Evolutionary conservation across 2,797 vertebrate species (phyloP).

Genomic region (Trematomus bernacchii): DNA sequence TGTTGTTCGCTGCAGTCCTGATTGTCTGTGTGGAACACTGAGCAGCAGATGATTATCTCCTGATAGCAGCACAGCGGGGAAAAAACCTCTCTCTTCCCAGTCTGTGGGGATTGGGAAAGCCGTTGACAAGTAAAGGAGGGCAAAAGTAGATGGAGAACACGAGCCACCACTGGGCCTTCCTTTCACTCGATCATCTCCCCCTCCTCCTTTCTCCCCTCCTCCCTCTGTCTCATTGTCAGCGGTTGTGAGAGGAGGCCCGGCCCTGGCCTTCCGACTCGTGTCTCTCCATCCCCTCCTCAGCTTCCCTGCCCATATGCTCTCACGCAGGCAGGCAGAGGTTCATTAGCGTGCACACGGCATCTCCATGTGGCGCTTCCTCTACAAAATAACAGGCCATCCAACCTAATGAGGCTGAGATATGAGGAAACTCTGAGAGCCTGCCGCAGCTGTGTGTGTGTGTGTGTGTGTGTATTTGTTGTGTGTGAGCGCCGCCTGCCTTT

Average conservation of each 20-base stretch:
- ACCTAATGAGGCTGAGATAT: conserved; percentile 89
- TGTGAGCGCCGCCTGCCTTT: conserved; percentile 49
- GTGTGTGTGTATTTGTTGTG: conserved; percentile 33
- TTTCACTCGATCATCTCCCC: conserved; percentile 55
- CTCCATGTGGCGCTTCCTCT: conserved; percentile 83
- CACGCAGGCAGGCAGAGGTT: conserved; percentile 83
- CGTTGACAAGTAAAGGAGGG: conserved; percentile 65
- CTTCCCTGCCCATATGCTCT: conserved; percentile 84
- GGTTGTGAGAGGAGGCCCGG: conserved; percentile 62
- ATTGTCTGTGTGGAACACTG: conserved; percentile 75
- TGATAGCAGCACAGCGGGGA: conserved; percentile 78
- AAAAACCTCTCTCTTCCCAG: conserved; percentile 63
- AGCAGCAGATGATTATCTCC: conserved; percentile 82
- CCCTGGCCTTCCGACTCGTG: conserved; percentile 75
- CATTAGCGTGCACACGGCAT: conserved; percentile 84
- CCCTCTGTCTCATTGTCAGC: conserved; percentile 66
- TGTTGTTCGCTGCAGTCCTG: conserved; percentile 57
- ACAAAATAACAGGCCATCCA: conserved; percentile 85
- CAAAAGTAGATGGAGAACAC: conserved; percentile 70
- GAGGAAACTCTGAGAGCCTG: conserved; percentile 73
- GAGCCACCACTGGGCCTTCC: conserved; percentile 60
- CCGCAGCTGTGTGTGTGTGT: conserved; percentile 9
- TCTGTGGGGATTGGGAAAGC: conserved; percentile 72
- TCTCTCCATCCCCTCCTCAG: conserved; percentile 77
- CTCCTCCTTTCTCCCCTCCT: conserved; percentile 8